Conservation (phyloP, 1,140 invertebrate genomes). For the Schlechtendalia chinensis region DNA sequence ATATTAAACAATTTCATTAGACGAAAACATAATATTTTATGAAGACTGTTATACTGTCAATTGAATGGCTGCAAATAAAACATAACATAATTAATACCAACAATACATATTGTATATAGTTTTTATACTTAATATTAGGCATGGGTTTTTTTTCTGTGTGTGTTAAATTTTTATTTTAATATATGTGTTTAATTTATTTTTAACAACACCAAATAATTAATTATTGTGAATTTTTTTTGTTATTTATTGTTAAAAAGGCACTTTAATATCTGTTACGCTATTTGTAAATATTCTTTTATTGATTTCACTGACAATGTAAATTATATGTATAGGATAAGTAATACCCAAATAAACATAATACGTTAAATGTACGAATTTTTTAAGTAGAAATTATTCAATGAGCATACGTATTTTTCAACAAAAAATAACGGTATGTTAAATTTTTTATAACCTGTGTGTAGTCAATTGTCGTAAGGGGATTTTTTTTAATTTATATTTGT, state of each 20-base stretch:
- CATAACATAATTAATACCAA: not conserved
- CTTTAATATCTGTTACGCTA: conserved; percentile 43
- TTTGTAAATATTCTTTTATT: conserved; percentile 38
- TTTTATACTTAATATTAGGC: conserved; percentile 33
- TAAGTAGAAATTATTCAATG: conserved; percentile 41
- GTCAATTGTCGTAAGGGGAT: conserved; percentile 33
- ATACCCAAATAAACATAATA: not conserved
- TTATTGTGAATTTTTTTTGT: conserved; percentile 41
- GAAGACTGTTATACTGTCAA: conserved; percentile 36
- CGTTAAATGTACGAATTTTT: conserved; percentile 34
- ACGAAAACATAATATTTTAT: conserved; percentile 4
- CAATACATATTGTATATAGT: conserved; percentile 10
- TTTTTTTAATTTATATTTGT: conserved; percentile 32
- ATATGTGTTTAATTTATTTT: conserved; percentile 33
- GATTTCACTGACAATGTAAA: not conserved
- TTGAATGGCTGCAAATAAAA: not conserved
- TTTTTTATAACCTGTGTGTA: conserved; percentile 46
- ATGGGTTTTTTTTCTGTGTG: conserved; percentile 39
- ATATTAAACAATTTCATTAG: not conserved
- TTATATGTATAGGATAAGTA: not conserved
- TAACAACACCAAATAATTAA: conserved; percentile 45
- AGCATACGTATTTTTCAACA: conserved; percentile 32
- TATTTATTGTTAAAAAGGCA: conserved; percentile 49
- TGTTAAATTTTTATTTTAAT: conserved; percentile 39
- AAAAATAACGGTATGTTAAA: conserved; percentile 10